Evolutionary conservation across 2,888 invertebrate species (phyloP).

Genomic region (Herminia tarsipennalis): DNA sequence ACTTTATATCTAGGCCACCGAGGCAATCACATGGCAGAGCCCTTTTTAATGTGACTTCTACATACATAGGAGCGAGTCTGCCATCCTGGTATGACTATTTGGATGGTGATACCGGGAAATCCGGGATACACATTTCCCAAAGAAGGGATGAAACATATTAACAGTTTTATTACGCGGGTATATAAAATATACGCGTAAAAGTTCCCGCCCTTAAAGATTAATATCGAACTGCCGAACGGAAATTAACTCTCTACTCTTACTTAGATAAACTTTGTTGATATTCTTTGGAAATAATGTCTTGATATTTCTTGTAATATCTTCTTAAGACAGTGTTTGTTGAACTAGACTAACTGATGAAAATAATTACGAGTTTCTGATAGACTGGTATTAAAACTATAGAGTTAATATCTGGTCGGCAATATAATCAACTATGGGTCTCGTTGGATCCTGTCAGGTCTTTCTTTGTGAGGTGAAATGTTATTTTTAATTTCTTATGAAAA

Average conservation of each 20-base stretch:
- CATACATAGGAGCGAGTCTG: no score
- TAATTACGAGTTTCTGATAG: neutral
- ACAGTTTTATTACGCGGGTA: neutral
- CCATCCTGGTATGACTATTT: no score
- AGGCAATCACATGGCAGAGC: no score
- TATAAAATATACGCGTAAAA: neutral
- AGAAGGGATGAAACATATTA: neutral
- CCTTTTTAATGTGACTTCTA: no score
- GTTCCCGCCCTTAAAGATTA: constrained; percentile 3
- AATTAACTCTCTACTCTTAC: constrained; percentile 7
- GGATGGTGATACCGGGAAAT: no score
- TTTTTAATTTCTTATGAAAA: no score
- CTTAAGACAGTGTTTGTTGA: neutral
- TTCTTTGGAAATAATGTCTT: neutral
- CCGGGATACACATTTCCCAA: no score
- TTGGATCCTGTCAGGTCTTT: no score
- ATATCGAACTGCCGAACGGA: constrained; percentile 5
- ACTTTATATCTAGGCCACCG: no score
- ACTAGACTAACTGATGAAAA: neutral
- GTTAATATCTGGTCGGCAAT: no score
- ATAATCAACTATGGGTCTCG: no score
- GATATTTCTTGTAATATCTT: constrained; percentile 3
- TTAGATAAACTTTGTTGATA: constrained; percentile 3
- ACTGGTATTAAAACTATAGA: neutral
- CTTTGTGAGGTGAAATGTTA: no score